A percentile compares a stretch with the other conserved stretches of the same genome.
Conservation (phyloP, 2,888 invertebrate genomes). For the Drosophila acutilabella region DNA sequence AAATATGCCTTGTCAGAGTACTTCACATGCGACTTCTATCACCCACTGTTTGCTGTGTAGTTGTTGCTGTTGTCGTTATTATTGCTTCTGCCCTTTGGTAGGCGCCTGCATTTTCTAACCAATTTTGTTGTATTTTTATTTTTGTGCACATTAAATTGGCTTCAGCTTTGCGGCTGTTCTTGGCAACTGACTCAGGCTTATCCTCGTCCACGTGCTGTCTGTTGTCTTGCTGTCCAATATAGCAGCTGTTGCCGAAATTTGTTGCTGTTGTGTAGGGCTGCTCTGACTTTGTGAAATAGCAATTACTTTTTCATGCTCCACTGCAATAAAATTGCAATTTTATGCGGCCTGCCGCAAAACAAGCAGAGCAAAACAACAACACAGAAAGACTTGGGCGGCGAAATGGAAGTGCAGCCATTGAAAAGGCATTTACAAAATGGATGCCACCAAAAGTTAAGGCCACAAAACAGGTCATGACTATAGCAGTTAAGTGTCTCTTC, state of each 20-base stretch:
- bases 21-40: neutral
- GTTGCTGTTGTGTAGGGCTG: constrained; percentile 11
- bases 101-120: constrained; percentile 65
- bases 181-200: constrained; percentile 39
- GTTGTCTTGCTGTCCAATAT: constrained; percentile 24
- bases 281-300: constrained; percentile 75
- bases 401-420: constrained; percentile 72
- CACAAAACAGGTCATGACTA: constrained; percentile 42
- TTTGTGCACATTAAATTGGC: constrained; percentile 74
- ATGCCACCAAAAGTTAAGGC: constrained; percentile 50
- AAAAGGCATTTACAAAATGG: constrained; percentile 75
- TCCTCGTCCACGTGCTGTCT: constrained; percentile 17
- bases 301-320: constrained; percentile 80
- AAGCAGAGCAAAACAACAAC: constrained; percentile 43
- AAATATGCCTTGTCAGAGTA: constrained; percentile 11
- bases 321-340: constrained; percentile 81
- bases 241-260: constrained; percentile 70
- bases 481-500: constrained; percentile 47
- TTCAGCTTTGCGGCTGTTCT: constrained; percentile 49
- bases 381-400: constrained; percentile 1
- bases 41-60: neutral
- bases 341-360: constrained; percentile 78
- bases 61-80: constrained; percentile 38
- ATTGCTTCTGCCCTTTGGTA: constrained; percentile 36
- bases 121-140: constrained; percentile 66